A percentile compares a stretch with the other conserved stretches of the same genome.
Conservation (phyloP, 2,797 vertebrate genomes). For the Avahi laniger region DNA sequence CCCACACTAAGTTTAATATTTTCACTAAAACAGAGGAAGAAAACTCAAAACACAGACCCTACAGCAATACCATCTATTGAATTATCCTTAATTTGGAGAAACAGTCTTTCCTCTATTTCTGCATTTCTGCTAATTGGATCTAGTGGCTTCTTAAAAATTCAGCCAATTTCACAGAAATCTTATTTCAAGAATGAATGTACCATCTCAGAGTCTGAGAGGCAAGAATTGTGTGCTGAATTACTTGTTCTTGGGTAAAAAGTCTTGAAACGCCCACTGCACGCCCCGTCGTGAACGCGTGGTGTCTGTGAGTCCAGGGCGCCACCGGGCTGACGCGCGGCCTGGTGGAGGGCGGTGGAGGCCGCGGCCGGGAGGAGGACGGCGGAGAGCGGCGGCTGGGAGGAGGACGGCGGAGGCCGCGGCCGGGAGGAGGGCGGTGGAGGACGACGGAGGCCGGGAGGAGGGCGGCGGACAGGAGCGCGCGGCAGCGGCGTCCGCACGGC, state of each 20-base stretch:
- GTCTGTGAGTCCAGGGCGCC: background rate
- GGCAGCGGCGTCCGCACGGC: no score
- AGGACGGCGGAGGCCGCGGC: no score
- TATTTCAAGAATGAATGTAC: slow-evolving; percentile 33
- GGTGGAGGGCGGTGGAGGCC: no score
- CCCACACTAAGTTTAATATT: background rate
- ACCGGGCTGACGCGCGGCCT: no score
- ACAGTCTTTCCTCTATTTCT: background rate
- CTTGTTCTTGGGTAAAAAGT: background rate
- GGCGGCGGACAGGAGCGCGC: no score
- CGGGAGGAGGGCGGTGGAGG: no score
- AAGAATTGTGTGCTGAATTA: slow-evolving; percentile 15
- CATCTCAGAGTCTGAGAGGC: slow-evolving; percentile 7
- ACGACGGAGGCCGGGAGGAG: no score
- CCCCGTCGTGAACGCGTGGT: background rate
- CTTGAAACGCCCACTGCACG: background rate
- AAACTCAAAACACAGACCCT: background rate
- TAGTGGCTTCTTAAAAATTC: background rate
- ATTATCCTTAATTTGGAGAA: background rate
- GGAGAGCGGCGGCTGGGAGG: no score
- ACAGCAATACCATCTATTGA: background rate
- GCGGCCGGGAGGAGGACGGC: no score
- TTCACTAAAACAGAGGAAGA: background rate
- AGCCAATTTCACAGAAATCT: background rate
- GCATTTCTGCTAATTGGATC: background rate